Evolutionary conservation across 2,888 invertebrate species (phyloP).

Genomic region (Aplocera efformata): DNA sequence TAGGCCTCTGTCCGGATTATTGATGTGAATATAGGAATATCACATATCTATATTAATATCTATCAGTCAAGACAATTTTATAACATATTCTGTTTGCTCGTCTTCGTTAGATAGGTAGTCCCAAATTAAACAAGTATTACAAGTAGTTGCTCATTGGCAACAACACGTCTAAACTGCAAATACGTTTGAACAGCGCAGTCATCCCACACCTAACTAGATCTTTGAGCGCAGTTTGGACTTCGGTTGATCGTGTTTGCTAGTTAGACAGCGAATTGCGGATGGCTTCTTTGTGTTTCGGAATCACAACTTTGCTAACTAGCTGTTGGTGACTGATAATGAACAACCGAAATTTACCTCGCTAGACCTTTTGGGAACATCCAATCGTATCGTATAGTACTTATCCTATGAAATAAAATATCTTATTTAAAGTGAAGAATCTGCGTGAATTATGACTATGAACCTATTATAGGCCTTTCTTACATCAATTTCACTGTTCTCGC

Average conservation of each 20-base stretch:
- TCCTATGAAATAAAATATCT: no score
- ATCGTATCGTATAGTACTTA: no score
- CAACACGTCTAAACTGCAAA: slow-evolving; percentile 42
- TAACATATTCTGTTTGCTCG: no score
- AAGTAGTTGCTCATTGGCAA: slow-evolving; percentile 36
- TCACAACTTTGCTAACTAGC: slow-evolving; percentile 72
- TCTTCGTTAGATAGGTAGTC: no score
- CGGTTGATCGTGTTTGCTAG: slow-evolving; percentile 73
- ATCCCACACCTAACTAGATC: slow-evolving; percentile 72
- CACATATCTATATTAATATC: no score
- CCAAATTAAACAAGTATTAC: slow-evolving; percentile 34
- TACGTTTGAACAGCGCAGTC: slow-evolving; percentile 51
- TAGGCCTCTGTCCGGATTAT: no score
- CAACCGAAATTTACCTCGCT: slow-evolving; percentile 30
- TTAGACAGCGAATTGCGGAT: slow-evolving; percentile 66
- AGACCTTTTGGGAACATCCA: slow-evolving; percentile 16
- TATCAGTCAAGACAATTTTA: no score
- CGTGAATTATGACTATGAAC: no score
- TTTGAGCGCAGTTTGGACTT: slow-evolving; percentile 71
- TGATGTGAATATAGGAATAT: no score
- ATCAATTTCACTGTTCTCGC: no score
- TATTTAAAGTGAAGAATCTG: no score
- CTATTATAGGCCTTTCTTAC: no score
- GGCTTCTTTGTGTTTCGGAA: slow-evolving; percentile 71
- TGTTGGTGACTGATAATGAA: slow-evolving; percentile 52